Evolutionary conservation across 92 coral and sea anemone species (phyloP), one percentile per base, ranked within the genome.

Genomic region (Umimayanthus kanabou): DNA sequence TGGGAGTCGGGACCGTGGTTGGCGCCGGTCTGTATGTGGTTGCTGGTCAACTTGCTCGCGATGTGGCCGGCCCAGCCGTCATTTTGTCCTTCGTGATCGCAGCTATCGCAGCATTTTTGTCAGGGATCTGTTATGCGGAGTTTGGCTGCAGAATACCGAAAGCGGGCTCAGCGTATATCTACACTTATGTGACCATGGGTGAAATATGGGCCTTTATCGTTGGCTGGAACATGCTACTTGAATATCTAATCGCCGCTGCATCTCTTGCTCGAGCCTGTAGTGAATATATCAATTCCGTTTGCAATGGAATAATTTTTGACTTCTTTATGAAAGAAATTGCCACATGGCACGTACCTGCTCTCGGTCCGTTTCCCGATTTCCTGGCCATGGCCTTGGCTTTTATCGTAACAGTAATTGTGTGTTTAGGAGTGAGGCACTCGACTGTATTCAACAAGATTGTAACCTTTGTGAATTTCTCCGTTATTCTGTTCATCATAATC

Each of bases 101-200:
- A 3, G 94, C 85, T 25, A 8, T 93, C 7, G 93, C 98, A 11
- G 92, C 98, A 9, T 25, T 94, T 22, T 85, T 96, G 58, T 96
- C 98, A 0, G 98, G 97, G 3, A 84, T 96, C 25, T 96, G 98
- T 73, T 96, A 96, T 55, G 98, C 98, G 10, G 98, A 96, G 86
- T 93, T 94, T 74, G 98, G 96, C 76, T 91, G 93, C 77, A 95
- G 98, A 28, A 91, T 96, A 82, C 97, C 98, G 16, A 96, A 93
- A 86, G 92, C 98, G 25, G 98, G 98, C n/a, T 96, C 98, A 58
- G 98, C 98, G 18, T 96, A 96, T 73, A 84, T 88, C 50, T 96
- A 94, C 90, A 90, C 95, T 14, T 96, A 94, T 73, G 93, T 91
- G 13, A 45, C 94, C 13, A 80, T 96, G 69, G 98, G 98, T 39